Evolutionary conservation across 2,888 invertebrate genomes (phyloP).

Genomic region (Smittia aterrima): DNA sequence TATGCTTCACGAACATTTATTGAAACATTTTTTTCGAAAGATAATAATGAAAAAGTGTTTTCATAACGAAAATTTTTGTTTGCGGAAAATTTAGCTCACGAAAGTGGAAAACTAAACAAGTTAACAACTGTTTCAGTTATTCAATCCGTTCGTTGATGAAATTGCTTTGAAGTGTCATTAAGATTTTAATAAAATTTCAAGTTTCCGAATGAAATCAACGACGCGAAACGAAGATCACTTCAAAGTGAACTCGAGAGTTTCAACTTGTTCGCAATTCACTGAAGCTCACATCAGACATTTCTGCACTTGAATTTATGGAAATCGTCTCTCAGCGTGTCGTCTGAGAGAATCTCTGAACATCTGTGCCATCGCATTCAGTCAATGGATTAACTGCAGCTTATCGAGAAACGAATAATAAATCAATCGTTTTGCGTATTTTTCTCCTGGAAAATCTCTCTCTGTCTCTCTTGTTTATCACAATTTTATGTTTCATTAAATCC

Average conservation of each 20-base stretch:
- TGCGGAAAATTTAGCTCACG: not conserved
- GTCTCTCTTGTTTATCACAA: not conserved
- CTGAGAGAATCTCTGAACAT: not conserved
- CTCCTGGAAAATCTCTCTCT: not conserved
- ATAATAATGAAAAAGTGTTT: too few species aligned
- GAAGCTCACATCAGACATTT: too few species aligned
- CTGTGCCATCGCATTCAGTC: not conserved
- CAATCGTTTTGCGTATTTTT: not conserved
- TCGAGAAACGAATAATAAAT: not conserved
- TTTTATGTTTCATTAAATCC: constrained; percentile 17
- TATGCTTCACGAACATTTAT: not conserved
- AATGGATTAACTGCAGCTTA: too few species aligned
- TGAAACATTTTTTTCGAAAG: not conserved
- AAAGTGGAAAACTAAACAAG: not conserved
- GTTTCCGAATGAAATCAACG: too few species aligned
- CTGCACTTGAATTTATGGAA: not conserved
- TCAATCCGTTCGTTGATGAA: too few species aligned
- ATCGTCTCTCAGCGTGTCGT: not conserved
- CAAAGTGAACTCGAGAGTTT: too few species aligned
- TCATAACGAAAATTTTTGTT: not conserved
- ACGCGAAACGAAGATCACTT: too few species aligned
- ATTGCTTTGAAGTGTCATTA: too few species aligned
- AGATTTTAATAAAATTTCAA: too few species aligned
- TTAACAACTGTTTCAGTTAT: too few species aligned
- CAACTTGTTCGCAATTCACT: too few species aligned